A percentile compares a stretch with the other conserved stretches of the same genome.
Evolutionary conservation across 2,113 vertebrate genomes (phyloP).

Genomic region (Dipodomys merriami): DNA sequence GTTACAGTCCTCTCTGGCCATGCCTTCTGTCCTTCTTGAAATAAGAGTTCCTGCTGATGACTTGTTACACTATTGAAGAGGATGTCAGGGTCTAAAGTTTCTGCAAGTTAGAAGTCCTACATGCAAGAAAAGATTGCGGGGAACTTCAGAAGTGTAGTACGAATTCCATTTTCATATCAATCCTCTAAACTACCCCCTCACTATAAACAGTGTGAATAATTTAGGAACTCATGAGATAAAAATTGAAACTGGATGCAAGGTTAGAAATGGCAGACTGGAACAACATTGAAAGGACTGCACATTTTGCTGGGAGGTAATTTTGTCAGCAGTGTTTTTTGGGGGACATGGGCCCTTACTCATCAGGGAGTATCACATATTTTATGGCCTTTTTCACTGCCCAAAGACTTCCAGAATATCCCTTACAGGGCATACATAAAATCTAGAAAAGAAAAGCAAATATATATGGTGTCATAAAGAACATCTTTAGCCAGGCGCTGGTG

Average conservation of each 20-base stretch:
- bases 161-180: slow-evolving; percentile 10
- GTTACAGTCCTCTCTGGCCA: slow-evolving; percentile 2
- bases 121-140: neutral
- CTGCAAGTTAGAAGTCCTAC: neutral
- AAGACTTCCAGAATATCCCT: neutral
- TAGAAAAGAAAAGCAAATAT: neutral
- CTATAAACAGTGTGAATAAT: neutral
- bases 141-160: slow-evolving; percentile 27
- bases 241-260: slow-evolving; percentile 35
- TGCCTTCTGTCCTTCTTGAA: slow-evolving; percentile 12
- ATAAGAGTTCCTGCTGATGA: slow-evolving; percentile 16
- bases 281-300: neutral
- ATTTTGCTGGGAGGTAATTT: slow-evolving; percentile 19
- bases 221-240: slow-evolving; percentile 18
- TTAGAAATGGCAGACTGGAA: slow-evolving; percentile 45
- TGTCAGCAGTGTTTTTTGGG: neutral
- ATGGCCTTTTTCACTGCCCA: slow-evolving; percentile 10
- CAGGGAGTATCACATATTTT: neutral
- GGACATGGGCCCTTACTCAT: neutral
- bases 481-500: neutral
- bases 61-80: neutral
- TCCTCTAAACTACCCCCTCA: neutral
- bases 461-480: neutral
- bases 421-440: neutral
- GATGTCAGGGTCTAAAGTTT: slow-evolving; percentile 3